A percentile compares a stretch with the other conserved stretches of the same genome.
These are phyloP conservation scores for Ochlodes sylvanus DNA, from an alignment of 2,888 invertebrate species.

Conservation along the genomic window DNA sequence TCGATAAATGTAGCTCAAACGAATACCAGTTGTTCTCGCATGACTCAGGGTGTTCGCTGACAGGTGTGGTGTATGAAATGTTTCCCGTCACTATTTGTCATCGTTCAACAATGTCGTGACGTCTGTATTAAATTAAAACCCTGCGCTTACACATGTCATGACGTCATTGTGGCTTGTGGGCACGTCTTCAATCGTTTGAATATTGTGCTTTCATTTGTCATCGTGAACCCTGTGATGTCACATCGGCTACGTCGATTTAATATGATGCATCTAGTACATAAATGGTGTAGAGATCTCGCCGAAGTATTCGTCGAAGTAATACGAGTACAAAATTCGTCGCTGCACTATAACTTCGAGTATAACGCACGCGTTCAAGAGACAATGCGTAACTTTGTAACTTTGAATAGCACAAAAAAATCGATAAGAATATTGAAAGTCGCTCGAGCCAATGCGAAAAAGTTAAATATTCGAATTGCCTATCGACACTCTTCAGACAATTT, in stretches of 20 bases:
- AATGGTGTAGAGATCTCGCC: no score
- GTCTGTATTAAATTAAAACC: conserved; percentile 53
- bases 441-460: no score
- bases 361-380: no score
- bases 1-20: conserved; percentile 40
- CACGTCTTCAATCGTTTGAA: conserved; percentile 37
- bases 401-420: no score
- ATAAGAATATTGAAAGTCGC: no score
- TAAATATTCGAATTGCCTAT: no score
- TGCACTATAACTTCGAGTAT: no score
- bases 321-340: no score
- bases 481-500: no score
- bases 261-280: no score
- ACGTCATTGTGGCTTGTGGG: conserved; percentile 63
- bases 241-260: conserved; percentile 21
- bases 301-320: no score
- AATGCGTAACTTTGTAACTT: no score
- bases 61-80: conserved; percentile 41
- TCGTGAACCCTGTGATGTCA: conserved; percentile 34
- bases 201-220: not conserved
- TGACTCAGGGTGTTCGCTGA: conserved; percentile 46
- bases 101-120: conserved; percentile 65
- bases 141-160: conserved; percentile 53
- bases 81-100: conserved; percentile 55
- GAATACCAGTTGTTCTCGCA: conserved; percentile 41